Evolutionary conservation across 1,140 invertebrate species (phyloP), one percentile per base, ranked within the genome.

Genomic region (Drosophila bocki): DNA sequence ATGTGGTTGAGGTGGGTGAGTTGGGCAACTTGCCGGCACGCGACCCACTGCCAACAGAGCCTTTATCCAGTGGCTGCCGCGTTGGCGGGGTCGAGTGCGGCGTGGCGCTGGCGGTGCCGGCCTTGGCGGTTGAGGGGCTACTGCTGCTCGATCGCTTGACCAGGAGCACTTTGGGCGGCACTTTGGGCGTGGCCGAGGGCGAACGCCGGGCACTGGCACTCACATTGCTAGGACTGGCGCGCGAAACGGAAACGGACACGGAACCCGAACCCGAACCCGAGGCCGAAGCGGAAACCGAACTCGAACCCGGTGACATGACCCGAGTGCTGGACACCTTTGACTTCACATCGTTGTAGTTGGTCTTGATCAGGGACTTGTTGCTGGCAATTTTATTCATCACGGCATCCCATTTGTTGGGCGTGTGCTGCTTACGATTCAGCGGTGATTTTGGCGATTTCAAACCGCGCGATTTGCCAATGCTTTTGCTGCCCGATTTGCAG

Each of bases 321-420:
- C 85, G 68, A 19, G 82, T 91, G 74, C 93, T 94, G 64, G 94
- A 94, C 32, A 97, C 95, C 93, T 96, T 96, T 4, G 96, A 96
- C 90, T 97, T 97, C 29, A 97, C 95, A 90, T 97, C 96, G 91
- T 96, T 97, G 53, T 95, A 95, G 11, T 94, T 94, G 77, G 96
- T 96, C 84, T 95, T 95, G 68, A 95, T 95, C 78, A 96, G 95
- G 22, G 93, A 94, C 83, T 96, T 96, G 39, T 95, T 95, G 78
- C 95, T 96, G 26, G 95, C 95, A 56, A 96, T 96, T 93, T 97
- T 97, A 93, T 95, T 96, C 95, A 97, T 96, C 42, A 97, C 96
- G 47, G 95, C 96, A 83, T 97, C 96, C 95, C 96, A 96, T 59
- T 96, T 94, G 75, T 93, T 93, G 42, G 92, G 91, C 32, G 90